phyloP scores from a whole-genome alignment of 2,888 invertebrate species.

The Nymphalis polychloros region DNA sequence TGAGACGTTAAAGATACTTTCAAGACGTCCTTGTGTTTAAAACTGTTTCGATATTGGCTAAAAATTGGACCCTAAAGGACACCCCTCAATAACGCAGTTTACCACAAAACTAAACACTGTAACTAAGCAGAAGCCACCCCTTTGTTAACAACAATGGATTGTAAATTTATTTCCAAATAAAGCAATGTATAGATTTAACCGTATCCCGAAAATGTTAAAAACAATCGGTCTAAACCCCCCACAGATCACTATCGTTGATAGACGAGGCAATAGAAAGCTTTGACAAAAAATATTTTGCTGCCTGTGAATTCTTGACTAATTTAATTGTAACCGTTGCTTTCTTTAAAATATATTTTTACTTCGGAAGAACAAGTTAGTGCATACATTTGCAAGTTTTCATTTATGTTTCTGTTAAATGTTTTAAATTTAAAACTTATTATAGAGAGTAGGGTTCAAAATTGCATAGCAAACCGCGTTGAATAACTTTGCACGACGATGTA shows the following conservation, averaged over 20 bases:
- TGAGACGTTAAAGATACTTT: too few species aligned
- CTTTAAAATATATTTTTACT: background rate
- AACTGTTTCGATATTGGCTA: conserved; percentile 42
- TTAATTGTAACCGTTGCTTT: background rate
- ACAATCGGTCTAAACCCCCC: conserved; percentile 64
- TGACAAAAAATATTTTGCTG: conserved; percentile 8
- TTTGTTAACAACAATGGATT: conserved; percentile 62
- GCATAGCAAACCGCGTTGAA: conserved; percentile 27
- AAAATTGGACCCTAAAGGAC: conserved; percentile 51
- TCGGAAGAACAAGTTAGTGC: background rate
- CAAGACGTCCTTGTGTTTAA: background rate
- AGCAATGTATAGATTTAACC: conserved; percentile 58
- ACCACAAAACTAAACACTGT: conserved; percentile 61
- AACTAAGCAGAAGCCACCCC: conserved; percentile 58
- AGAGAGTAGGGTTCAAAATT: conserved; percentile 45
- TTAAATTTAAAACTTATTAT: background rate
- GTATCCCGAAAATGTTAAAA: conserved; percentile 63
- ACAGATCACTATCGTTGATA: conserved; percentile 45
- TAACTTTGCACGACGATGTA: conserved; percentile 51
- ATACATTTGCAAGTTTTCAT: background rate
- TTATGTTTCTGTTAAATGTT: background rate
- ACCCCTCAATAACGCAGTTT: conserved; percentile 56
- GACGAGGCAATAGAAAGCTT: conserved; percentile 10
- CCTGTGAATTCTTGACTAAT: conserved; percentile 5
- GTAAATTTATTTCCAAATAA: conserved; percentile 57